These are phyloP conservation scores for Eupithecia dodoneata DNA, from an alignment of 2,888 invertebrate genomes.

Conservation along the genomic window DNA sequence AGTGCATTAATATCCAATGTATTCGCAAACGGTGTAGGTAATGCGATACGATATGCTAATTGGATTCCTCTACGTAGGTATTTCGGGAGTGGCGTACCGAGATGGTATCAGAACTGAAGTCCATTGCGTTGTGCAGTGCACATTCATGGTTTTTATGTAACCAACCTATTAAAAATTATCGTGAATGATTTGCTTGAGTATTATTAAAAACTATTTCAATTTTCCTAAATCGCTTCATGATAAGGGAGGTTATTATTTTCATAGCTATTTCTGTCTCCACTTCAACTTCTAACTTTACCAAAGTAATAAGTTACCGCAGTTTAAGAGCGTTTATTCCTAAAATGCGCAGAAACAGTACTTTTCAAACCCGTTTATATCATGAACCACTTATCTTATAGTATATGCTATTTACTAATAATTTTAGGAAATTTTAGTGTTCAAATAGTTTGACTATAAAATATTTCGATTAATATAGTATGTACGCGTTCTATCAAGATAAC, in stretches of 20 bases:
- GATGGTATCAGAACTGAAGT: not conserved
- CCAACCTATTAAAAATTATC: not conserved
- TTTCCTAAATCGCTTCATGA: not conserved
- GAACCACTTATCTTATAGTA: too few species aligned
- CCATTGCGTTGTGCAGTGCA: not conserved
- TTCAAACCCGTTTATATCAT: too few species aligned
- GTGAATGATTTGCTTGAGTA: not conserved
- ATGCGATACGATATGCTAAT: conserved; percentile 31
- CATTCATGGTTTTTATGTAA: not conserved
- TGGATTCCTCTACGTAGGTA: conserved; percentile 15
- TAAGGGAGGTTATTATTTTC: not conserved
- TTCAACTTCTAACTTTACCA: not conserved
- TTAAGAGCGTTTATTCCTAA: too few species aligned
- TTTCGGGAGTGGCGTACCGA: not conserved
- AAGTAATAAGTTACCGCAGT: not conserved
- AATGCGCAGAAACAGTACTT: too few species aligned
- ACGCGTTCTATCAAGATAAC: too few species aligned
- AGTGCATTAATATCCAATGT: conserved; percentile 40
- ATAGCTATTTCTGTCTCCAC: not conserved
- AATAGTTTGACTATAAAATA: too few species aligned
- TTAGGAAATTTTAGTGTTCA: too few species aligned
- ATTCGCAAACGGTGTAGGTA: conserved; percentile 30
- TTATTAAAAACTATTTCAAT: not conserved
- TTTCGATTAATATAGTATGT: too few species aligned
- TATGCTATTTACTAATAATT: too few species aligned